Conservation (phyloP, 2,888 invertebrate genomes). For the Schrankia costaestrigalis region DNA sequence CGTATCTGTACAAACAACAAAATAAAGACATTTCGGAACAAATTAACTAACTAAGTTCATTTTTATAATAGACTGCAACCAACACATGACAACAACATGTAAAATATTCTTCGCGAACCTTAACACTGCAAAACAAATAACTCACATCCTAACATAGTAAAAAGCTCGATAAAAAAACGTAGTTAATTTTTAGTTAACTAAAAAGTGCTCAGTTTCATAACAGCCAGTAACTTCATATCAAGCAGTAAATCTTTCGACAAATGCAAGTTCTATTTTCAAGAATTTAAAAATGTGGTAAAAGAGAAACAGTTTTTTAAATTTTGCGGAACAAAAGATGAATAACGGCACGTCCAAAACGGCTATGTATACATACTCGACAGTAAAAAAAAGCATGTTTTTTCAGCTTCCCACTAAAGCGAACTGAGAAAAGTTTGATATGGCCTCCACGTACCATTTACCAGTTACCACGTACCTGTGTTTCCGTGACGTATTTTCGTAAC, state of each 20-base stretch:
- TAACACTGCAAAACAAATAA: too few relatives aligned
- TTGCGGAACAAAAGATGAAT: slow-evolving; percentile 16
- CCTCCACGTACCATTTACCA: slow-evolving; percentile 29
- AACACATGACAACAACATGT: too few relatives aligned
- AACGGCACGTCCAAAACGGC: slow-evolving; percentile 6
- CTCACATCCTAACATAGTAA: too few relatives aligned
- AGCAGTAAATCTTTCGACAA: slow-evolving; percentile 6
- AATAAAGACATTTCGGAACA: too few relatives aligned
- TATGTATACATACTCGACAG: slow-evolving; percentile 2
- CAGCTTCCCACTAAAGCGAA: slow-evolving; percentile 15
- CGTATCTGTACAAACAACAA: too few relatives aligned
- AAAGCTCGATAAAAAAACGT: too few relatives aligned
- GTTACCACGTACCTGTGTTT: slow-evolving; percentile 25
- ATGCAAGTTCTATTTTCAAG: slow-evolving; percentile 5
- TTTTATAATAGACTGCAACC: too few relatives aligned
- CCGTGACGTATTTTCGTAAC: slow-evolving; percentile 28
- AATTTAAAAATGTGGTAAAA: slow-evolving; percentile 10
- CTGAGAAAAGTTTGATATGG: slow-evolving; percentile 26
- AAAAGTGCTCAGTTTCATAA: slow-evolving; percentile 1
- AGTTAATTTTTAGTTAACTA: too few relatives aligned
- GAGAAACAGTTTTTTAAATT: slow-evolving; percentile 15
- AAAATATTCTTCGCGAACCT: too few relatives aligned
- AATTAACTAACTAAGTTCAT: too few relatives aligned
- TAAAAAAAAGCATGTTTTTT: slow-evolving; percentile 10
- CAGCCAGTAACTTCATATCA: slow-evolving; percentile 6